A percentile compares a stretch with the other conserved stretches of the same genome.
phyloP scores from a whole-genome alignment of 2,888 invertebrate genomes.

The Clunio marinus region DNA sequence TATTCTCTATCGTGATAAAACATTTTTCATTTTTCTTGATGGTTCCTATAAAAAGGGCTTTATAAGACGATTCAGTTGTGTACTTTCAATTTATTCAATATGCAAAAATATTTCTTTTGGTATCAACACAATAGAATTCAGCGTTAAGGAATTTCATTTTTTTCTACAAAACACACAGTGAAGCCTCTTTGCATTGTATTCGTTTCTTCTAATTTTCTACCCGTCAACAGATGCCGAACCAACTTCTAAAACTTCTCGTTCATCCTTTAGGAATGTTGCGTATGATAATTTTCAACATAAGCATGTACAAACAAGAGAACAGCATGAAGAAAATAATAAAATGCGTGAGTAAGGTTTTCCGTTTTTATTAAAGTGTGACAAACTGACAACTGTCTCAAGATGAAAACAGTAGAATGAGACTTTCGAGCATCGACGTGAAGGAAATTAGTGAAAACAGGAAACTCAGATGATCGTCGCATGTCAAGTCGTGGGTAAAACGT shows the following conservation, averaged over 20 bases:
- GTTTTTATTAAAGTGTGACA: slow-evolving; percentile 30
- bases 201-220: too few relatives aligned
- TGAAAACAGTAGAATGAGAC: too few relatives aligned
- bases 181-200: too few relatives aligned
- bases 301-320: too few relatives aligned
- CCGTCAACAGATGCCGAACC: too few relatives aligned
- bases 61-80: slow-evolving; percentile 8
- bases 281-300: too few relatives aligned
- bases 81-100: slow-evolving; percentile 20
- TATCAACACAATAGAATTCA: slow-evolving; percentile 19
- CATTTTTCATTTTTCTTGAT: slow-evolving; percentile 12
- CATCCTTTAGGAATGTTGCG: too few relatives aligned
- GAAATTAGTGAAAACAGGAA: too few relatives aligned
- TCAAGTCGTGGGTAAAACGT: too few relatives aligned
- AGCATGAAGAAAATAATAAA: slow-evolving; percentile 12
- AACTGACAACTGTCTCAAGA: slow-evolving; percentile 26
- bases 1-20: neutral
- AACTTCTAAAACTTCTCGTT: neutral
- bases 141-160: slow-evolving; percentile 15
- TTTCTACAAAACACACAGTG: neutral
- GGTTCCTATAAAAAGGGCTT: neutral
- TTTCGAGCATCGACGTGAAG: too few relatives aligned
- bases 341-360: slow-evolving; percentile 34
- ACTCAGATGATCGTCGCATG: too few relatives aligned
- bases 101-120: slow-evolving; percentile 1